phyloP scores from a whole-genome alignment of 2,113 vertebrate genomes.

The Heliornis fulica region DNA sequence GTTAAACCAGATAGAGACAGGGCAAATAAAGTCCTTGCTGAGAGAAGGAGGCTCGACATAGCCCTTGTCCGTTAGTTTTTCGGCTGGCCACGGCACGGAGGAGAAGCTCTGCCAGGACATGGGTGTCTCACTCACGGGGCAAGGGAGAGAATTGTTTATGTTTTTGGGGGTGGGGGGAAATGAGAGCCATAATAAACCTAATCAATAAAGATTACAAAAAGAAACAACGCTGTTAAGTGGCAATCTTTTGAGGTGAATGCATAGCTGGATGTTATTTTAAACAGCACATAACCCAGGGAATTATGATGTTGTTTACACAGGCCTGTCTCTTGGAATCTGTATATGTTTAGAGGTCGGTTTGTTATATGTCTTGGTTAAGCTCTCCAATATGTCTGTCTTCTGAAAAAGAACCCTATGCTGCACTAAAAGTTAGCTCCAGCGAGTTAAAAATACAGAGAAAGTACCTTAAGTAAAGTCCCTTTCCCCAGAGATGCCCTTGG shows the following conservation, averaged over 20 bases:
- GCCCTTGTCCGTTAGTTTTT: neutral
- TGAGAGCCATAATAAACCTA: slow-evolving; percentile 37
- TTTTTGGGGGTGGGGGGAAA: neutral
- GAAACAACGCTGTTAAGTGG: slow-evolving; percentile 14
- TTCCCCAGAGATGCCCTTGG: slow-evolving; percentile 59
- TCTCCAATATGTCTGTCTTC: slow-evolving; percentile 54
- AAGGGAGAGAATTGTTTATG: slow-evolving; percentile 13
- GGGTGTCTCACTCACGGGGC: fast-evolving
- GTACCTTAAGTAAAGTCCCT: slow-evolving; percentile 64
- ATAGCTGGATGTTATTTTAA: slow-evolving; percentile 59
- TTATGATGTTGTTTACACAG: slow-evolving; percentile 63
- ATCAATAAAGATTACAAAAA: slow-evolving; percentile 59
- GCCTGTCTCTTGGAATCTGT: slow-evolving; percentile 45
- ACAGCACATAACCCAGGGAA: slow-evolving; percentile 45
- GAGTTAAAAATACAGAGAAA: slow-evolving; percentile 52
- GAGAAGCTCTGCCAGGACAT: neutral
- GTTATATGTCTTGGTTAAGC: slow-evolving; percentile 53
- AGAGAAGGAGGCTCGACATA: neutral
- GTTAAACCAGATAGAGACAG: neutral
- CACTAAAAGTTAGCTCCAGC: slow-evolving; percentile 41
- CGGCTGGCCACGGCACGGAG: fast-evolving
- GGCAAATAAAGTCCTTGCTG: neutral
- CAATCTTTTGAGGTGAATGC: slow-evolving; percentile 52
- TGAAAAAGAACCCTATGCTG: slow-evolving; percentile 18
- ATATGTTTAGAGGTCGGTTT: slow-evolving; percentile 47